These are phyloP conservation scores for Lacerta bilineata DNA, from an alignment of 2,797 vertebrate species.

Conservation along the genomic window DNA sequence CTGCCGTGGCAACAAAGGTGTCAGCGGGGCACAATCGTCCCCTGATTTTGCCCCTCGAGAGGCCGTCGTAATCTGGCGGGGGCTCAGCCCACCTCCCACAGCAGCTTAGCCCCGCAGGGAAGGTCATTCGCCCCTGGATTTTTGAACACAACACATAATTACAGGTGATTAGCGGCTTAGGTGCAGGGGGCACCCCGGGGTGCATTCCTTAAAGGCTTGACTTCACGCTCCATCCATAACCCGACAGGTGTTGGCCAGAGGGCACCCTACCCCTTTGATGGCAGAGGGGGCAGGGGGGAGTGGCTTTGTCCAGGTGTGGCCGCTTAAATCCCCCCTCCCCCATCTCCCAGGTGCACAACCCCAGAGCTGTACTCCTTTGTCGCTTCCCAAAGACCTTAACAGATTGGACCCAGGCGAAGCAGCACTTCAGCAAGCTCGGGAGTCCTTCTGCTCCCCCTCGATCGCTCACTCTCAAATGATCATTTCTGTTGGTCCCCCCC, in stretches of 20 bases:
- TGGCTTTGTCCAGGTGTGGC: not conserved
- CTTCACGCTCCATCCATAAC: constrained; percentile 27
- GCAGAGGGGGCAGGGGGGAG: not conserved
- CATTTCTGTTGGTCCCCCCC: too few relatives aligned
- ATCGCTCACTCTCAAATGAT: too few relatives aligned
- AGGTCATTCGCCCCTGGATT: constrained; percentile 34
- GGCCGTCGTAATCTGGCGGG: not conserved
- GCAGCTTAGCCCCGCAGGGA: constrained; percentile 25
- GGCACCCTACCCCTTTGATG: not conserved
- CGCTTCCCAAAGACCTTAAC: too few relatives aligned
- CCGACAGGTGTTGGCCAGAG: constrained; percentile 2
- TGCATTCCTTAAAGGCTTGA: constrained; percentile 45
- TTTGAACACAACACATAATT: constrained; percentile 45
- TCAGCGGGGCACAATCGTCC: too few relatives aligned
- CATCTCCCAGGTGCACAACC: not conserved
- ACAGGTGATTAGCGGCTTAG: constrained; percentile 50
- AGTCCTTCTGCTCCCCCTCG: too few relatives aligned
- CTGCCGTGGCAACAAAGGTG: not conserved
- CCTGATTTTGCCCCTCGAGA: too few relatives aligned
- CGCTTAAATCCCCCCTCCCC: not conserved
- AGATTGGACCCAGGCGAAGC: too few relatives aligned
- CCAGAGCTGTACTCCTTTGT: not conserved
- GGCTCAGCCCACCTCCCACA: not conserved
- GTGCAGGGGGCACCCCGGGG: constrained; percentile 15
- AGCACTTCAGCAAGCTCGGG: too few relatives aligned